Percentiles rank a stretch among this genome's conserved stretches.
Evolutionary conservation across 1,140 invertebrate genomes (phyloP).

Genomic region (Venustaconcha ellipsiformis): DNA sequence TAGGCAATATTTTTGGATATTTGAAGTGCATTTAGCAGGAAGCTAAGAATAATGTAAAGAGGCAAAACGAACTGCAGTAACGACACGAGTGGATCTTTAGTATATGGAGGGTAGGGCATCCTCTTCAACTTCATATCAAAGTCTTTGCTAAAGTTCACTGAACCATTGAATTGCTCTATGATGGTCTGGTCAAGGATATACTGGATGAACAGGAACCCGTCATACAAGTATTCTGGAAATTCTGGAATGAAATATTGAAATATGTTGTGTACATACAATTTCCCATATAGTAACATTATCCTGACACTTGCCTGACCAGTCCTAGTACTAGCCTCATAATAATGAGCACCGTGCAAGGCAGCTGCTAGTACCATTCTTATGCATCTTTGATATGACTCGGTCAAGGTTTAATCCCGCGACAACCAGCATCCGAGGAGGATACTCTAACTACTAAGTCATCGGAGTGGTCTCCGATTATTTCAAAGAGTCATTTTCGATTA

Average conservation of each 20-base stretch:
- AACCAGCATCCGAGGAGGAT: no score
- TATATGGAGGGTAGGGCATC: slow-evolving; percentile 61
- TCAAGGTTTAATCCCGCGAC: no score
- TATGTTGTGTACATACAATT: no score
- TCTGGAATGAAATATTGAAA: slow-evolving; percentile 26
- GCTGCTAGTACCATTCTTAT: no score
- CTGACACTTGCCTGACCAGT: no score
- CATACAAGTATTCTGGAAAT: slow-evolving; percentile 79
- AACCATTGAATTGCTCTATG: slow-evolving; percentile 61
- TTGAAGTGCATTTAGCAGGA: slow-evolving; percentile 70
- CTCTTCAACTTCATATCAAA: slow-evolving; percentile 69
- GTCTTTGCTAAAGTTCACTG: background rate
- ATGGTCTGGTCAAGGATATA: slow-evolving; percentile 75
- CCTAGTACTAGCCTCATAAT: no score
- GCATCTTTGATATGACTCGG: no score
- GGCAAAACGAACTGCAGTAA: slow-evolving; percentile 66
- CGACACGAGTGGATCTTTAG: slow-evolving; percentile 43
- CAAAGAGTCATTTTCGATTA: no score
- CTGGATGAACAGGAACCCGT: slow-evolving; percentile 78
- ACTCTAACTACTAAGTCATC: no score
- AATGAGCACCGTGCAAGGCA: no score
- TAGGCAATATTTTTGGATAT: slow-evolving; percentile 60
- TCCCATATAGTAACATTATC: no score
- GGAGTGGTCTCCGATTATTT: no score
- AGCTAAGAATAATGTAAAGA: slow-evolving; percentile 75